Evolutionary conservation across 2,797 vertebrate genomes (phyloP), one percentile per base, ranked within the genome.

Genomic region (Synaphobranchus kaupii): DNA sequence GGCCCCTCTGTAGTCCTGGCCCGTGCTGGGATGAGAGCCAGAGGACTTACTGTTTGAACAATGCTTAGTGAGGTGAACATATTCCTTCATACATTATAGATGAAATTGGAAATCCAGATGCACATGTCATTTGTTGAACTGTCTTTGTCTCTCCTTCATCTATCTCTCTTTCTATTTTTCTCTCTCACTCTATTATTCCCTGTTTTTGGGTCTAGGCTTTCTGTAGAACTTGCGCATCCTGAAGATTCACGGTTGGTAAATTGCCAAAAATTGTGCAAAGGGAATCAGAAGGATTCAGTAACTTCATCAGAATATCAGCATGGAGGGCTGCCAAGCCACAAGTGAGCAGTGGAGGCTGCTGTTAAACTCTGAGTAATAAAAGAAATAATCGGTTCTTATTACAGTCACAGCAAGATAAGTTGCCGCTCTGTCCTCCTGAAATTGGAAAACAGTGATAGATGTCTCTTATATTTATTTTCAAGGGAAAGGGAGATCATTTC

Each of bases 361-460:
- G 84, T 85, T 90, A 91, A 92, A 92, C 89, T 90, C 66, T 52
- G 85, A 66, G 87, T 86, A 87, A 91, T 90, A 90, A 90, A 88
- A 87, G 84, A 89, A 90, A 87, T 80, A 80, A 89, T 91, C 85
- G 86, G 84, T 86, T 90, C 85, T 89, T 88, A 90, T 92, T 92
- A 89, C 60, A 58, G 87, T 71, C 87, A 71, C 88, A 86, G 73
- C 60, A 88, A 90, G 86, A 91, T 85, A 89, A 87, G 89, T 87
- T 81, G 48, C 44, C 83, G 54, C 56, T 86, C 68, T 56, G 91
- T 87, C 89, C 68, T 85, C 68, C 82, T 84, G 73, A 89, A 89
- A 88, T 90, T 86, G 91, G 87, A 87, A 91, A 90, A 85, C 89
- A 89, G 86, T 89, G 91, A 90, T 83, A 88, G 91, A 90, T 91